A percentile compares a stretch with the other conserved stretches of the same genome.
These are phyloP conservation scores for Petrophora chlorosata DNA, from an alignment of 2,888 invertebrate species.

Conservation along the genomic window DNA sequence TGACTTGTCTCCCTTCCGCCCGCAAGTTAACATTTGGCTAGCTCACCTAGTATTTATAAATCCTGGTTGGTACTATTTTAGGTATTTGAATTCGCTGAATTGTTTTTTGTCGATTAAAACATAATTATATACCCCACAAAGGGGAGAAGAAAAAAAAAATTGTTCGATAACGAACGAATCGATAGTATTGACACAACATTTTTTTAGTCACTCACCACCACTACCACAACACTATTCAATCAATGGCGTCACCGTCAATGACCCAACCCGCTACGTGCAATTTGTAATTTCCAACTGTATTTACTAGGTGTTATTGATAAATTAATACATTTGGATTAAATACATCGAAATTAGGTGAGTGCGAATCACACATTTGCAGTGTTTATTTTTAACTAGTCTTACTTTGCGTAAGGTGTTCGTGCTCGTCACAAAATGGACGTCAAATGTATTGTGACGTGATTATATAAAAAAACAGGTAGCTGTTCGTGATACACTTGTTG, in stretches of 20 bases:
- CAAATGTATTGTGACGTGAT: conserved; percentile 76
- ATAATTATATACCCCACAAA: too few species aligned
- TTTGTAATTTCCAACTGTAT: conserved; percentile 49
- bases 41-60: too few species aligned
- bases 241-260: conserved; percentile 77
- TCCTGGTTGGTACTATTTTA: too few species aligned
- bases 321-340: conserved; percentile 6
- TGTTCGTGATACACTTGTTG: conserved; percentile 29
- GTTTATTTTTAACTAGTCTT: background rate
- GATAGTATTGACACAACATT: too few species aligned
- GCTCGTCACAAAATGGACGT: conserved; percentile 79
- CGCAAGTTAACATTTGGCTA: too few species aligned
- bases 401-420: conserved; percentile 31
- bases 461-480: conserved; percentile 65
- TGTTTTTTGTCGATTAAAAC: too few species aligned
- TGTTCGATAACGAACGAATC: too few species aligned
- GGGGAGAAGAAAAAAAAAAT: too few species aligned
- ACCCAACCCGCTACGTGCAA: conserved; percentile 64
- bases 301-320: conserved; percentile 36
- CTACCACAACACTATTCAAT: conserved; percentile 45
- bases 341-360: conserved; percentile 13
- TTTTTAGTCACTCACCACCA: background rate
- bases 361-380: background rate
- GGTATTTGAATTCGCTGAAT: too few species aligned
- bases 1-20: too few species aligned